These are phyloP conservation scores for Eumaeus atala DNA, from an alignment of 1,140 invertebrate species.

Conservation along the genomic window DNA sequence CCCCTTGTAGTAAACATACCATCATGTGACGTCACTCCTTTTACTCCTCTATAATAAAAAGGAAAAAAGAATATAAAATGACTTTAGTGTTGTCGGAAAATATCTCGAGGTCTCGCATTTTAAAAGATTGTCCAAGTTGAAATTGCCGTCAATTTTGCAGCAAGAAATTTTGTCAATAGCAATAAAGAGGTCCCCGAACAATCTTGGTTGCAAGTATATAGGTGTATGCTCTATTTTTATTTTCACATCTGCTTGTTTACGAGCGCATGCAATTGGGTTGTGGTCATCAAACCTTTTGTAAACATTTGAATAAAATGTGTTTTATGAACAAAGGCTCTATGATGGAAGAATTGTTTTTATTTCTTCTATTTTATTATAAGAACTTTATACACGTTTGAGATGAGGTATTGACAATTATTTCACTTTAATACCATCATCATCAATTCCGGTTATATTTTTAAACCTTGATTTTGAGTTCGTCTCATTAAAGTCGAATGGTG, in stretches of 20 bases:
- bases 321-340: too few relatives aligned
- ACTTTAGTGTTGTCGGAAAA: neutral
- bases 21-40: too few relatives aligned
- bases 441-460: too few relatives aligned
- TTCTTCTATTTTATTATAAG: too few relatives aligned
- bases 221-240: neutral
- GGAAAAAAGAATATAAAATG: neutral
- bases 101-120: slow-evolving; percentile 2
- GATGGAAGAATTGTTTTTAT: too few relatives aligned
- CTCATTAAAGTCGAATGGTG: too few relatives aligned
- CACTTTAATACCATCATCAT: too few relatives aligned
- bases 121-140: slow-evolving; percentile 13
- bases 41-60: neutral
- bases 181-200: slow-evolving; percentile 15
- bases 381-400: too few relatives aligned
- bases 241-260: slow-evolving; percentile 5
- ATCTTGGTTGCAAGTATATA: slow-evolving; percentile 17
- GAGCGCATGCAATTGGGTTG: neutral
- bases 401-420: too few relatives aligned
- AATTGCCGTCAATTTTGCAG: slow-evolving; percentile 11
- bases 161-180: slow-evolving; percentile 11
- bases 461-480: too few relatives aligned
- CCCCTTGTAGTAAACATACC: too few relatives aligned
- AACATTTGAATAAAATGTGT: neutral
- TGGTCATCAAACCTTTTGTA: slow-evolving; percentile 1